phyloP scores from a whole-genome alignment of 1,140 invertebrate genomes.

The Nomia melanderi region DNA sequence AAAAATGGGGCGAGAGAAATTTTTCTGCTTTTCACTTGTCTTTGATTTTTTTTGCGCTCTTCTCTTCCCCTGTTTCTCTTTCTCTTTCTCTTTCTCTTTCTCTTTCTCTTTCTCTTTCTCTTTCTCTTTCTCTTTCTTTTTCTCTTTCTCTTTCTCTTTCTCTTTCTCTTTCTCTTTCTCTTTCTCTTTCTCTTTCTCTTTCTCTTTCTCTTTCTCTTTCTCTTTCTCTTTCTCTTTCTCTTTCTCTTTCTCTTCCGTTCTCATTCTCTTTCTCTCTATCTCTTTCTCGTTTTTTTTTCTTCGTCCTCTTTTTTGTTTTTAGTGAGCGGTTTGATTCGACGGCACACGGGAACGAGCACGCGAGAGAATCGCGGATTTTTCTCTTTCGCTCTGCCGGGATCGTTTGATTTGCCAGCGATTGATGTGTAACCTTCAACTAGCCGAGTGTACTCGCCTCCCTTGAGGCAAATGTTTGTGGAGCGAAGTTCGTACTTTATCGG shows the following conservation, averaged over 20 bases:
- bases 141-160: neutral
- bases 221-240: neutral
- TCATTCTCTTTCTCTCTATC: neutral
- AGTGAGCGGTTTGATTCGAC: neutral
- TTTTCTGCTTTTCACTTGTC: neutral
- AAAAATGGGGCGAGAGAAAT: neutral
- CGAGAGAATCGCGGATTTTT: neutral
- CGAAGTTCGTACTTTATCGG: conserved; percentile 1
- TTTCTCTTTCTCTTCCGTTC: neutral
- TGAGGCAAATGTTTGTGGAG: conserved; percentile 6
- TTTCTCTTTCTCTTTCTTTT: neutral
- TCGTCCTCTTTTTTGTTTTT: neutral
- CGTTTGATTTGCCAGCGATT: conserved; percentile 12
- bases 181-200: neutral
- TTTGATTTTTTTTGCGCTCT: neutral
- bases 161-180: neutral
- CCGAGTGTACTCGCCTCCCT: neutral
- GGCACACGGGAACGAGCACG: neutral
- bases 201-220: neutral
- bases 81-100: neutral
- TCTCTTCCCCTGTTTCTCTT: neutral
- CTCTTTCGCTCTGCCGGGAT: neutral
- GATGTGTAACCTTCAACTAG: conserved; percentile 18
- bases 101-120: neutral
- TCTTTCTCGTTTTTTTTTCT: neutral